These are phyloP conservation scores for Adelognathus sp. DNA, from an alignment of 2,888 invertebrate genomes.

Conservation along the genomic window DNA sequence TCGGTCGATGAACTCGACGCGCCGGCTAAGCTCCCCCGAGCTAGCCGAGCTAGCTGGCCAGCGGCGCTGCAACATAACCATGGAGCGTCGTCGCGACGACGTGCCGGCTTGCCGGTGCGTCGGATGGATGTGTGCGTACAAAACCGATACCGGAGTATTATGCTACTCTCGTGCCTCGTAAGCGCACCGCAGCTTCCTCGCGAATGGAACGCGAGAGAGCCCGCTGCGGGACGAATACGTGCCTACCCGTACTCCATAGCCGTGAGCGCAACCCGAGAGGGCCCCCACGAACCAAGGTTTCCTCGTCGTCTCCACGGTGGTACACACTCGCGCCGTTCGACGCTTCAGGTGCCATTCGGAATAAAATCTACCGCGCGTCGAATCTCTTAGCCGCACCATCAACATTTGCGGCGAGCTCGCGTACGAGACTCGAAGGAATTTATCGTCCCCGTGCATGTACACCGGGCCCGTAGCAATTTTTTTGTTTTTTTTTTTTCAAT, in stretches of 20 bases:
- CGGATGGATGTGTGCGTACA: not conserved
- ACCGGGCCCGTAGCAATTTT: no score
- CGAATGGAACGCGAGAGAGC: slow-evolving; percentile 37
- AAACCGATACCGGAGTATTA: slow-evolving; percentile 26
- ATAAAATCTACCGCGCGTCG: not conserved
- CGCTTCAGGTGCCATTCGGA: slow-evolving; percentile 33
- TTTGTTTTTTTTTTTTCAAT: not conserved
- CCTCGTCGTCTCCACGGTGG: not conserved
- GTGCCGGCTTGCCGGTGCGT: slow-evolving; percentile 18
- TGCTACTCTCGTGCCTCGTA: slow-evolving; percentile 45
- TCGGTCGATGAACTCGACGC: slow-evolving; percentile 50
- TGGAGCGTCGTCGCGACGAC: slow-evolving; percentile 50
- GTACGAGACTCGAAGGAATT: not conserved
- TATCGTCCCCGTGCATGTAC: not conserved
- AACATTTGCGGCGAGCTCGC: not conserved
- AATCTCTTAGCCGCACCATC: not conserved
- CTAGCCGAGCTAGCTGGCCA: slow-evolving; percentile 8
- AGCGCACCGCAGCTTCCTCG: slow-evolving; percentile 38
- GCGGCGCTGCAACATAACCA: not conserved
- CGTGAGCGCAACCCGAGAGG: not conserved
- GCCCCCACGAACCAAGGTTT: slow-evolving; percentile 2
- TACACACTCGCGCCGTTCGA: not conserved
- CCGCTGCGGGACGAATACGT: slow-evolving; percentile 23
- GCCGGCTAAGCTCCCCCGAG: not conserved
- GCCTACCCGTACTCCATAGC: not conserved